These are phyloP conservation scores for Micronycteris hirsuta DNA, from an alignment of 2,113 vertebrate genomes.

Conservation along the genomic window DNA sequence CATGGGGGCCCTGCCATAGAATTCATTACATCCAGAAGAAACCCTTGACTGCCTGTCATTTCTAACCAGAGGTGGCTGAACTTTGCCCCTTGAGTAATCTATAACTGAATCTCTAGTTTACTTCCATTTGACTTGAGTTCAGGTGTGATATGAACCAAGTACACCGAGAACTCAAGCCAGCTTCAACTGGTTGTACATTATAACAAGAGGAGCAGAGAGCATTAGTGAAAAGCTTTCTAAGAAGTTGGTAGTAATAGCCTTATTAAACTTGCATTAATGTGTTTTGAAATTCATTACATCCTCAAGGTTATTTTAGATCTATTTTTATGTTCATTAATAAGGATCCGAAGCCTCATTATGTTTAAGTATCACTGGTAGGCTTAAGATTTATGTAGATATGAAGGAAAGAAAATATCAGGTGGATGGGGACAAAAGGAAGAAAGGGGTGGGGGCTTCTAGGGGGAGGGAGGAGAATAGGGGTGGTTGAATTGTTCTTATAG, in stretches of 20 bases:
- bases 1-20: not conserved
- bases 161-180: not conserved
- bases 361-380: conserved; percentile 23
- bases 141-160: not conserved
- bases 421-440: not conserved
- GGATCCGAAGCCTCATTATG: conserved; percentile 36
- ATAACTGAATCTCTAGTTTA: conserved; percentile 18
- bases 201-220: not conserved
- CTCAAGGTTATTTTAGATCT: conserved; percentile 37
- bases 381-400: conserved; percentile 45
- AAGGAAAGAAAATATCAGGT: conserved; percentile 25
- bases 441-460: not conserved
- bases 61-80: not conserved
- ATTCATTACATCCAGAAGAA: not conserved
- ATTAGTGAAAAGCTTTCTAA: conserved; percentile 49
- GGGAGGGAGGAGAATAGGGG: not conserved
- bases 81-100: not conserved
- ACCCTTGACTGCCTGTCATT: not conserved
- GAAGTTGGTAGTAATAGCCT: conserved; percentile 8
- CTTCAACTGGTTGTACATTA: conserved; percentile 6
- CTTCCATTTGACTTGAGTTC: not conserved
- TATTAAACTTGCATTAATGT: conserved; percentile 34
- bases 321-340: conserved; percentile 55
- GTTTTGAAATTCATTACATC: conserved; percentile 27
- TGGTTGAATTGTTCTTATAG: not conserved